Evolutionary conservation across 1,140 invertebrate genomes (phyloP).

Genomic region (Platyscapa corneri): DNA sequence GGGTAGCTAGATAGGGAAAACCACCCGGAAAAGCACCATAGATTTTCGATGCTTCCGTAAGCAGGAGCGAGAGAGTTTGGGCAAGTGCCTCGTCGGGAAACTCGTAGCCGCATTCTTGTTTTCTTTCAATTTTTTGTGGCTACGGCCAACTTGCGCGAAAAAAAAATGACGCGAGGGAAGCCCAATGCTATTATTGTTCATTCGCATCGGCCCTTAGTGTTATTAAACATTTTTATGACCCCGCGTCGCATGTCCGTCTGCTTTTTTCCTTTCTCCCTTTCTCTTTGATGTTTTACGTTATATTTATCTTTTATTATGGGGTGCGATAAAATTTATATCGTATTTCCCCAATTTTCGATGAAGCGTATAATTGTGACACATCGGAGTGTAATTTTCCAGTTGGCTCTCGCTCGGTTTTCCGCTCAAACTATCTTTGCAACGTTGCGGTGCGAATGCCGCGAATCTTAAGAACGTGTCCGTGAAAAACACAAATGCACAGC

Average conservation of each 20-base stretch:
- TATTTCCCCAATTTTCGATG: too few species aligned
- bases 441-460: too few species aligned
- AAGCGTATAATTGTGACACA: too few species aligned
- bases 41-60: slow-evolving; percentile 41
- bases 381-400: too few species aligned
- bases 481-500: too few species aligned
- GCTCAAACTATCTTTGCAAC: too few species aligned
- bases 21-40: slow-evolving; percentile 14
- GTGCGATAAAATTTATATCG: too few species aligned
- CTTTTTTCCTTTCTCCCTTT: background rate
- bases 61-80: background rate
- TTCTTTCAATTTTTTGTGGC: background rate
- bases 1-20: background rate
- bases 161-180: too few species aligned
- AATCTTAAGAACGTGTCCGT: too few species aligned
- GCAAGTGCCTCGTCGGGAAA: background rate
- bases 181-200: background rate
- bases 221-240: background rate
- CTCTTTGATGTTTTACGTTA: background rate
- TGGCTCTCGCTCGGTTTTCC: too few species aligned
- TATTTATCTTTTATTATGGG: background rate
- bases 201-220: background rate
- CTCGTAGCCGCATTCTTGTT: background rate
- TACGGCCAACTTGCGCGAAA: background rate
- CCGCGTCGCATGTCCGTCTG: background rate